Evolutionary conservation across 2,888 invertebrate genomes (phyloP).

Genomic region (Caradrina clavipalpis): DNA sequence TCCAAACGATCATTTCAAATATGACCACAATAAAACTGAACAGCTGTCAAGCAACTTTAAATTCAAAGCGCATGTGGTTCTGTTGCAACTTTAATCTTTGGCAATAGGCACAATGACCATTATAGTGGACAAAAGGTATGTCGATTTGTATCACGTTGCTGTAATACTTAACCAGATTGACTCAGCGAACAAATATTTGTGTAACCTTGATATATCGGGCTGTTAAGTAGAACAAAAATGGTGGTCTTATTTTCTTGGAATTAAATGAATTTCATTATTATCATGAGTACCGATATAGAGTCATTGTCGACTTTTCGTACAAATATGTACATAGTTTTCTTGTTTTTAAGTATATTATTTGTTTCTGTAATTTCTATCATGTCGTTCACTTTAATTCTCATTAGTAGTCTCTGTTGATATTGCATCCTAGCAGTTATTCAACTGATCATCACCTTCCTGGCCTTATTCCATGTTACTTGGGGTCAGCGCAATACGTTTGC

Average conservation of each 20-base stretch:
- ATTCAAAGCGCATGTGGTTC: slow-evolving; percentile 57
- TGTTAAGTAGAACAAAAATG: slow-evolving; percentile 20
- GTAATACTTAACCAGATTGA: slow-evolving; percentile 79
- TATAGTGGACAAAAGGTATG: slow-evolving; percentile 71
- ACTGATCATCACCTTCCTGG: no score
- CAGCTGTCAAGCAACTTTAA: slow-evolving; percentile 56
- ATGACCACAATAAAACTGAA: slow-evolving; percentile 31
- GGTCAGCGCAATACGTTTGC: no score
- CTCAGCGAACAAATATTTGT: slow-evolving; percentile 74
- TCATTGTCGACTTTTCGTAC: no score
- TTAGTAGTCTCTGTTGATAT: not conserved
- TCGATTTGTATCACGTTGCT: slow-evolving; percentile 76
- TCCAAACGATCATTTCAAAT: slow-evolving; percentile 2
- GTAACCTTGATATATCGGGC: slow-evolving; percentile 70
- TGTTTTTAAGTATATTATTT: not conserved
- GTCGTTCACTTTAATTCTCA: not conserved
- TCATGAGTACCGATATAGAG: slow-evolving; percentile 14
- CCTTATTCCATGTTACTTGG: no score
- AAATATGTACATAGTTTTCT: not conserved
- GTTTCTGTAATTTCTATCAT: not conserved
- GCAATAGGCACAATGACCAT: slow-evolving; percentile 71
- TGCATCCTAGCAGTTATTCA: not conserved
- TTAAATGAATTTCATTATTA: not conserved
- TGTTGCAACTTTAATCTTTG: slow-evolving; percentile 69
- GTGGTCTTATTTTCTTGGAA: not conserved